These are phyloP conservation scores for Lucinisca nassula DNA, from an alignment of 2,888 invertebrate species.

Conservation along the genomic window DNA sequence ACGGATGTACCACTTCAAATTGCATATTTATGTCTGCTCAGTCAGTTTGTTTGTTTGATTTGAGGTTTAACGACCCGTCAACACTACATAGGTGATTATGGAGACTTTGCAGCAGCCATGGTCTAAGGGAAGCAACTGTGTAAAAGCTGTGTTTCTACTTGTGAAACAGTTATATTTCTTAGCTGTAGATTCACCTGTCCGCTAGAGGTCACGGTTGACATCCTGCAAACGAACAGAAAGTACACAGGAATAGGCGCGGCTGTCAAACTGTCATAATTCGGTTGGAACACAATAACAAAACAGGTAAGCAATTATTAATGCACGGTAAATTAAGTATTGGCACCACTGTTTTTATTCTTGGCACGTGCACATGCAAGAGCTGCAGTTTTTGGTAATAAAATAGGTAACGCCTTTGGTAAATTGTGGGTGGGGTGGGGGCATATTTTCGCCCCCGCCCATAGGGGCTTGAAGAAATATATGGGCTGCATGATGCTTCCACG, in stretches of 20 bases:
- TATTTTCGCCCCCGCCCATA: too few species aligned
- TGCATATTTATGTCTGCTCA: too few species aligned
- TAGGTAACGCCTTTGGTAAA: neutral
- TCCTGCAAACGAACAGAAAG: constrained; percentile 4
- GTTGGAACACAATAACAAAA: neutral
- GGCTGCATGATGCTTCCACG: too few species aligned
- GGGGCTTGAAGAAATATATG: too few species aligned
- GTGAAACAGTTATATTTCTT: too few species aligned
- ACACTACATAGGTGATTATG: too few species aligned
- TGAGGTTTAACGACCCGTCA: too few species aligned
- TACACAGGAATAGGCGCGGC: neutral
- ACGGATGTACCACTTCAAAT: too few species aligned
- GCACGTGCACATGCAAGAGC: too few species aligned
- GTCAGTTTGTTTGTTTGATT: too few species aligned
- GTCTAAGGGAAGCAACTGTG: neutral
- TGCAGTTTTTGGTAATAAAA: neutral
- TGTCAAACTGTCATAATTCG: neutral
- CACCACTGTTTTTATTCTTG: neutral
- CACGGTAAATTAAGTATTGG: neutral
- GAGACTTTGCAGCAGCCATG: too few species aligned
- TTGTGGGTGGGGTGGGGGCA: neutral
- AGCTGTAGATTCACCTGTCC: neutral
- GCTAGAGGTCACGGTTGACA: neutral
- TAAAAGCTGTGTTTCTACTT: neutral
- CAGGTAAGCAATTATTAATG: neutral